Base-by-base conservation (phyloP, 2,113 vertebrate species). In the Pygoscelis antarcticus region DNA sequence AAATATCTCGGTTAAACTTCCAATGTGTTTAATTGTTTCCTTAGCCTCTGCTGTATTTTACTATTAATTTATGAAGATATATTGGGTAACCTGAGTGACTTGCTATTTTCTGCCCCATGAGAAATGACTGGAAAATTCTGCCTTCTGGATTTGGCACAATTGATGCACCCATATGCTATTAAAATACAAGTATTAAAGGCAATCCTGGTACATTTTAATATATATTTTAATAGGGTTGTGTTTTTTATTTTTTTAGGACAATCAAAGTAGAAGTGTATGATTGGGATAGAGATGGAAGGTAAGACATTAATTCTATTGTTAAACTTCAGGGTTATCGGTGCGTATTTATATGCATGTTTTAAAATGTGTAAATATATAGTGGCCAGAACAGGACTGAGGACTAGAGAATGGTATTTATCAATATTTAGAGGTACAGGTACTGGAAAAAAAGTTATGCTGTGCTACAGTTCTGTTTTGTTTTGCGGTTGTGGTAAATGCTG, bases 281-380 rank as follows among this genome's bases (percentile, higher is more conserved):
- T 94, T 99, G 99, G 99, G 99, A 99, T 97, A 98, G 99, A 98
- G 99, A 99, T 79, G 99, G 99, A 97, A 98, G 99, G 99, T 99
- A 99, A 98, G 96, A 44, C 22, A 27, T 69, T 83, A 26, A 40
- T 71, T 89, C 60, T 74, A 0, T 57, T 88, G 29, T 75, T 87
- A 55, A 60, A 79, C 32, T 64, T 40, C 5, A 42, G 9, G 12
- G 6, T 61, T 94, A 29, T 44, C 17, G 15, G 4, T 72, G 46
- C 5, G 27, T 72, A n/a, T 58, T 78, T 78, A 10, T 42, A 26
- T 8, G 51, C 0, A 13, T 6, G 1, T 66, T 92, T 66, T 42
- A 44, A 92, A 64, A 47, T 25, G 3, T 38, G 7, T 3, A 52
- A 72, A 40, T 52, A n/a, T 23, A n/a, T 34, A n/a, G 26, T 55